A percentile compares a stretch with the other conserved stretches of the same genome.
These are phyloP conservation scores for Corvus cornix DNA, from an alignment of 2,113 vertebrate species.

Conservation along the genomic window DNA sequence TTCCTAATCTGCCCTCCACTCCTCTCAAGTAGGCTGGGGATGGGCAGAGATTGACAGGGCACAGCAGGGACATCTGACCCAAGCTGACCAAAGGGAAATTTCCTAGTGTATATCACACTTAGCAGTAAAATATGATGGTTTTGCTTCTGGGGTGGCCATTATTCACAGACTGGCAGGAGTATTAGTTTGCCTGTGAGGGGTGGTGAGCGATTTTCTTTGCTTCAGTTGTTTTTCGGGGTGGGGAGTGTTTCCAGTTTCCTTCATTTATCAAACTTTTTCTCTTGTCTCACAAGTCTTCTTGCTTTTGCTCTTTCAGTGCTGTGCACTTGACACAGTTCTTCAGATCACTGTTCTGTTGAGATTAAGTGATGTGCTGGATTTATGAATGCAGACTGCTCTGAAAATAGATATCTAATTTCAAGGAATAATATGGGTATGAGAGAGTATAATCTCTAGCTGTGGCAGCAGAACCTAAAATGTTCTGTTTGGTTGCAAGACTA, in stretches of 20 bases:
- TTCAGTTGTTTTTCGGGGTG: not conserved
- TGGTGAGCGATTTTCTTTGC: not conserved
- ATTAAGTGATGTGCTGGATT: not conserved
- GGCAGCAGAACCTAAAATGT: not conserved
- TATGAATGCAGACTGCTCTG: not conserved
- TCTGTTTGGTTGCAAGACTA: not conserved
- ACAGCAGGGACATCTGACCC: not conserved
- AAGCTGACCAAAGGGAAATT: not conserved
- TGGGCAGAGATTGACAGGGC: not conserved
- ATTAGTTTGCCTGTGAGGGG: not conserved
- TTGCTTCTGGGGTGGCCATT: not conserved
- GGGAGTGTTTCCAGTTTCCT: not conserved
- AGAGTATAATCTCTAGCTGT: not conserved
- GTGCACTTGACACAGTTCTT: not conserved
- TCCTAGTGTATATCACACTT: not conserved
- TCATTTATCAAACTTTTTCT: not conserved
- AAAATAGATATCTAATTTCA: not conserved
- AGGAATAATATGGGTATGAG: not conserved
- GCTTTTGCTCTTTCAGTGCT: not conserved
- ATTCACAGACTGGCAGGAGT: not conserved
- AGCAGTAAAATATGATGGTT: not conserved
- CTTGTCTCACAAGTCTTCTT: not conserved
- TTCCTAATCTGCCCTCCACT: not conserved
- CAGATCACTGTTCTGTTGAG: not conserved
- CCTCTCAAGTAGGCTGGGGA: not conserved